Base-by-base conservation (phyloP, 1,140 invertebrate species). In the Thaumatotibia leucotreta region DNA sequence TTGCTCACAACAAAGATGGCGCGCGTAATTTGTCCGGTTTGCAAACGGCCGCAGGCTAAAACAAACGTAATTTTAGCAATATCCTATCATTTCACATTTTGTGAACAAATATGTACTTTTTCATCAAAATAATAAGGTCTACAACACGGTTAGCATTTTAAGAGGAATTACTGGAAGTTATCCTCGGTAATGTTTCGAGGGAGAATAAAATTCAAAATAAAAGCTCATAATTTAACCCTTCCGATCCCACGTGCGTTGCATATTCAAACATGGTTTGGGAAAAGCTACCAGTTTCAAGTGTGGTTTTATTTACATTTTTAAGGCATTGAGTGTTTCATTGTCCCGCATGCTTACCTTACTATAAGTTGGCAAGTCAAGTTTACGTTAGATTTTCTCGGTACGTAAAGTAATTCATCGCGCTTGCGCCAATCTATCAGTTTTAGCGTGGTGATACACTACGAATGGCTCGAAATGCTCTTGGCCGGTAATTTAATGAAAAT, bases 191-290 rank as follows among this genome's bases (percentile, higher is more conserved):
- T 66, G 74, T 76, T 79, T 79, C 63, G 74, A 70, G 75, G 68
- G 68, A 73, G 73, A 76, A 82, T 79, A 79, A 85, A 83, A 85
- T 83, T 79, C 75, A 66, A 80, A 85, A 80, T 76, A 77, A 76
- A 82, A 67, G 72, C 72, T 76, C 79, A 72, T 84, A 79, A 80
- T 76, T 77, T 77, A 83, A 76, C 80, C 77, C 76, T 75, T 72
- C 67, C 70, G 76, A 78, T 76, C 79, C 72, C 77, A 72, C 66
- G 54, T 58, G 70, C 67, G 69, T 63, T 75, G 74, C 70, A 77
- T 74, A 75, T 24, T 4, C 23, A 58, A 8, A 45, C 20, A 11
- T 69, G 61, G 66, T 70, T 73, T 65, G 65, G 62, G 61, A 76
- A 64, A 69, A 45, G 69, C 65, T 49, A 69, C 27, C 20, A 23